A percentile compares a stretch with the other conserved stretches of the same genome.
phyloP scores from a whole-genome alignment of 2,113 vertebrate species.

The Barnardius zonarius region DNA sequence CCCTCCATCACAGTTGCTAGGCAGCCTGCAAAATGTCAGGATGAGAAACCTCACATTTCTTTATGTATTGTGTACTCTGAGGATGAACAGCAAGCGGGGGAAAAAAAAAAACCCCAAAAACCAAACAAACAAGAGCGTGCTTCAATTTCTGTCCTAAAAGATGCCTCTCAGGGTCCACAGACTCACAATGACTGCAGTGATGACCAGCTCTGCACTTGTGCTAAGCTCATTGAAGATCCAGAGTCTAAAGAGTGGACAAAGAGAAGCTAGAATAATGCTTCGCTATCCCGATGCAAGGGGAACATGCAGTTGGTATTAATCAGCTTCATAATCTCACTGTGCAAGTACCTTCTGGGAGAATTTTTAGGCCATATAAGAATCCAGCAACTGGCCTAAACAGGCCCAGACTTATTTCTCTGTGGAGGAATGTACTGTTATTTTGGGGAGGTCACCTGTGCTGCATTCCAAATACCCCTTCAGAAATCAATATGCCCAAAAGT shows the following conservation, averaged over 20 bases:
- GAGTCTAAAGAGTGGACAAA: not conserved
- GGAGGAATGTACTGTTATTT: not conserved
- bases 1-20: not conserved
- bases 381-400: not conserved
- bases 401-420: not conserved
- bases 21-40: conserved; percentile 15
- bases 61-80: not conserved
- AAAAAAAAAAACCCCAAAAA: not conserved
- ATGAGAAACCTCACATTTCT: conserved; percentile 9
- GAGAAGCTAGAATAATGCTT: not conserved
- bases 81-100: not conserved
- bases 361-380: not conserved
- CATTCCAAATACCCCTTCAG: not conserved
- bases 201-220: not conserved
- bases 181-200: not conserved
- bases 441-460: not conserved
- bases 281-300: not conserved
- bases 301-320: not conserved
- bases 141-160: not conserved
- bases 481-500: not conserved
- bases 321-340: not conserved
- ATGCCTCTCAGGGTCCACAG: not conserved
- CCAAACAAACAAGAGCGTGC: not conserved
- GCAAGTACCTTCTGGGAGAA: not conserved
- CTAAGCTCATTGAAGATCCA: not conserved